Percentiles rank a stretch among this genome's conserved stretches.
Conservation (phyloP, 64 coral and sea anemone genomes). For the Platygyra sinensis region DNA sequence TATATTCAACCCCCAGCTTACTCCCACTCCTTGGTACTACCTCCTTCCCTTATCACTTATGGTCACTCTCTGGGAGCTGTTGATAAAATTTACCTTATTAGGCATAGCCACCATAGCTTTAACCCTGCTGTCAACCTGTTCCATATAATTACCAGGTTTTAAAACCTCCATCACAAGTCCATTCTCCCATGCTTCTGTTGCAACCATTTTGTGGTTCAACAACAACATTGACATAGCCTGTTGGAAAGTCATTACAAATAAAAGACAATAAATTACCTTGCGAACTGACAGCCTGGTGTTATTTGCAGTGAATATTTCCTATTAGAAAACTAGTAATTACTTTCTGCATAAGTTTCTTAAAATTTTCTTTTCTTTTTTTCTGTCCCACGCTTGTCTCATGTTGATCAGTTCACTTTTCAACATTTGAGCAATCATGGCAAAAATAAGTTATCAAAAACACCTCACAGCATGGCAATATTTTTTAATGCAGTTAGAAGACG, state of each 20-base stretch:
- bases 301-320: too few relatives aligned
- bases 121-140: slow-evolving; percentile 67
- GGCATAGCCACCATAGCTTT: slow-evolving; percentile 68
- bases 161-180: slow-evolving; percentile 86
- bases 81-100: slow-evolving; percentile 43
- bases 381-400: too few relatives aligned
- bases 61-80: neutral
- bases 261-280: neutral
- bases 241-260: neutral
- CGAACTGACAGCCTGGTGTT: neutral
- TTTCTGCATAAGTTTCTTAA: too few relatives aligned
- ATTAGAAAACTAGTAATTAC: too few relatives aligned
- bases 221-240: slow-evolving; percentile 88
- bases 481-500: too few relatives aligned
- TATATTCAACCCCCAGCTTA: neutral
- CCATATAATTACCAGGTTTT: slow-evolving; percentile 40
- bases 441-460: too few relatives aligned
- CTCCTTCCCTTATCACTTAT: neutral
- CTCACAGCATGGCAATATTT: too few relatives aligned
- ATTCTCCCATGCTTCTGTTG: slow-evolving; percentile 54
- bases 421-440: too few relatives aligned
- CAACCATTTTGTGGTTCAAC: slow-evolving; percentile 70
- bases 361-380: too few relatives aligned
- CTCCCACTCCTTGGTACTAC: too few relatives aligned
- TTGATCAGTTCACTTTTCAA: too few relatives aligned